Conservation (phyloP, 2,113 vertebrate genomes). For the Pituophis catenifer region DNA sequence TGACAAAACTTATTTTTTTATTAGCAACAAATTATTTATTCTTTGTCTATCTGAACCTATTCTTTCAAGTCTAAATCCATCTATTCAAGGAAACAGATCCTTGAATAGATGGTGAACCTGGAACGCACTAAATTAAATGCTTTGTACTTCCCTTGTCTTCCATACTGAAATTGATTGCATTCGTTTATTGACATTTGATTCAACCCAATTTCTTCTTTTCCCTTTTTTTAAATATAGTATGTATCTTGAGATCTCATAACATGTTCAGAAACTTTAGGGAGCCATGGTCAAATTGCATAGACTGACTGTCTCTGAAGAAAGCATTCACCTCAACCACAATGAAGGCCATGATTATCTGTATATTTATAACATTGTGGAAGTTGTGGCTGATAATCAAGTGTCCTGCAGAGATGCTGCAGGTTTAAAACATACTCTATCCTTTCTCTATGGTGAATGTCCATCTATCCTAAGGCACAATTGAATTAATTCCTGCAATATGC, state of each 20-base stretch:
- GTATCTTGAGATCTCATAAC: not conserved
- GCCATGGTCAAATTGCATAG: not conserved
- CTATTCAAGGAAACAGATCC: too few relatives aligned
- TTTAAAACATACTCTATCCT: too few relatives aligned
- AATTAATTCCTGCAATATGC: too few relatives aligned
- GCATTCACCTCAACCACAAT: not conserved
- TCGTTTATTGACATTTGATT: not conserved
- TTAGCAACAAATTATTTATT: constrained; percentile 1
- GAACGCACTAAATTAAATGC: not conserved
- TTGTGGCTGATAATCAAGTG: not conserved
- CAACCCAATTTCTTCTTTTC: not conserved
- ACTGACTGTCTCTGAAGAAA: not conserved
- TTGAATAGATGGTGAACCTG: not conserved
- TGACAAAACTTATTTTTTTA: not conserved
- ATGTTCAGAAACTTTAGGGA: not conserved
- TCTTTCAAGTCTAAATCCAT: not conserved
- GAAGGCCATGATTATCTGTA: not conserved
- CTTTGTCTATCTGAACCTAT: not conserved
- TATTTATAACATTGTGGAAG: not conserved
- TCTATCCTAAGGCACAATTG: too few relatives aligned
- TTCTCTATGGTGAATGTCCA: too few relatives aligned
- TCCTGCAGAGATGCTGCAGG: too few relatives aligned
- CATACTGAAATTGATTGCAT: not conserved
- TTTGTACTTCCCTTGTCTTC: not conserved
- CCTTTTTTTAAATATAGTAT: not conserved